Evolutionary conservation across 2,888 invertebrate genomes (phyloP).

Genomic region (Aphodius sticticus): DNA sequence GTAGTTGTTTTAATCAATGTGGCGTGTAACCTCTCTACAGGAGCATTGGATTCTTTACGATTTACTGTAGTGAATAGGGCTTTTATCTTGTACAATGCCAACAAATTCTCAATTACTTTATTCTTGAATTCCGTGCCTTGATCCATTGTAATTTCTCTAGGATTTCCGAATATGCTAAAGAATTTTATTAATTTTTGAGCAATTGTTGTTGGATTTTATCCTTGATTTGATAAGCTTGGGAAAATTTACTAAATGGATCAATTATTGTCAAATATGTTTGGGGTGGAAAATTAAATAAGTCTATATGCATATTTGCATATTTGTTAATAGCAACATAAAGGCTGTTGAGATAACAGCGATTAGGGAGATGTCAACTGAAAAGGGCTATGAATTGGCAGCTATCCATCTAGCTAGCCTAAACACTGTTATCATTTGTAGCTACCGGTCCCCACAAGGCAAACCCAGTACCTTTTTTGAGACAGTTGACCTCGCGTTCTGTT

Average conservation of each 20-base stretch:
- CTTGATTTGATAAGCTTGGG: conserved; percentile 31
- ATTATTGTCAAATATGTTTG: conserved; percentile 34
- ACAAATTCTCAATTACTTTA: conserved; percentile 28
- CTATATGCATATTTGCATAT: too few species aligned
- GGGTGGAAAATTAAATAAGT: conserved; percentile 30
- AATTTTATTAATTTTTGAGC: conserved; percentile 28
- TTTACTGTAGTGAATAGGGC: conserved; percentile 24
- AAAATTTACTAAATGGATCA: conserved; percentile 35
- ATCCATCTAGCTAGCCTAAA: too few species aligned
- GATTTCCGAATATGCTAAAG: conserved; percentile 31
- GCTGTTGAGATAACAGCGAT: too few species aligned
- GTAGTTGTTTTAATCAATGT: too few species aligned
- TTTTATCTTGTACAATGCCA: conserved; percentile 34
- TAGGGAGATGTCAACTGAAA: too few species aligned
- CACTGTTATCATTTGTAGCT: too few species aligned
- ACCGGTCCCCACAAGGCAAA: too few species aligned
- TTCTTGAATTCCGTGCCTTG: conserved; percentile 39
- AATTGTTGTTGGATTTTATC: conserved; percentile 22
- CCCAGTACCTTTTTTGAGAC: too few species aligned
- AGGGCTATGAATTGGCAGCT: too few species aligned
- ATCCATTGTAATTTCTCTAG: conserved; percentile 33
- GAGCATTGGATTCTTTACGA: background rate
- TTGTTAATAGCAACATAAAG: too few species aligned
- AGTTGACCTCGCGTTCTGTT: too few species aligned
- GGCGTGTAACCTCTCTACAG: conserved; percentile 27